Conservation (phyloP, 1,140 invertebrate genomes). For the Linepithema humile region DNA sequence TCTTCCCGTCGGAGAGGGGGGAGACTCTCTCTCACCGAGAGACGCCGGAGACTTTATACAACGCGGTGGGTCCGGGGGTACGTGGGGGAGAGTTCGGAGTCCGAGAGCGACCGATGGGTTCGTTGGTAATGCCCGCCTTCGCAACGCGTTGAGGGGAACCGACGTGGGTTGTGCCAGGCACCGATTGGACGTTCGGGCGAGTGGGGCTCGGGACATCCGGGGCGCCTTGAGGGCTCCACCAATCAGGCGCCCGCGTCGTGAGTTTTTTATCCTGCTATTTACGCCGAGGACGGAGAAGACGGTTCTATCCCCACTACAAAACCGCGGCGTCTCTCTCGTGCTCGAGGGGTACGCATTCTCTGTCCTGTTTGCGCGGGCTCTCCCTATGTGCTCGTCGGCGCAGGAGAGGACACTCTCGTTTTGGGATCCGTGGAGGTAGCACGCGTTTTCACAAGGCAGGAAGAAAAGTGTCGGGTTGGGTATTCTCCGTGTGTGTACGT, state of each 20-base stretch:
- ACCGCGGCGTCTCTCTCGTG: conserved; percentile 25
- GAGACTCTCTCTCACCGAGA: conserved; percentile 33
- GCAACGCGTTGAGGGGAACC: conserved; percentile 68
- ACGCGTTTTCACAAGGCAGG: conserved; percentile 69
- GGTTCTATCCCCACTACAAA: conserved; percentile 32
- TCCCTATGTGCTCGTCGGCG: conserved; percentile 65
- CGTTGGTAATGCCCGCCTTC: conserved; percentile 69
- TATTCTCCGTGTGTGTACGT: conserved; percentile 21
- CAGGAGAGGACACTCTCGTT: conserved; percentile 80
- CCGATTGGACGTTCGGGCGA: conserved; percentile 75
- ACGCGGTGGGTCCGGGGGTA: conserved; percentile 23
- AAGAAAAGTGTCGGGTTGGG: conserved; percentile 42
- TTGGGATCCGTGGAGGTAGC: conserved; percentile 77
- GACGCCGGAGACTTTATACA: conserved; percentile 13
- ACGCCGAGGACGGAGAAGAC: conserved; percentile 73
- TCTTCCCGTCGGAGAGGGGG: conserved; percentile 45
- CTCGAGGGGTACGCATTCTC: conserved; percentile 13
- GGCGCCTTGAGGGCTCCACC: conserved; percentile 72
- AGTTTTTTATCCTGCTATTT: conserved; percentile 81
- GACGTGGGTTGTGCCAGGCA: conserved; percentile 80
- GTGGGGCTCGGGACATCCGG: conserved; percentile 71
- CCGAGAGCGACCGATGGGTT: conserved; percentile 55
- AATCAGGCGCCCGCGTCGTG: conserved; percentile 78
- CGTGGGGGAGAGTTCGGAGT: conserved; percentile 36
- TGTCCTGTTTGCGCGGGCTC: conserved; percentile 50